Evolutionary conservation across 2,797 vertebrate species (phyloP).

Genomic region (Acanthurus tractus): DNA sequence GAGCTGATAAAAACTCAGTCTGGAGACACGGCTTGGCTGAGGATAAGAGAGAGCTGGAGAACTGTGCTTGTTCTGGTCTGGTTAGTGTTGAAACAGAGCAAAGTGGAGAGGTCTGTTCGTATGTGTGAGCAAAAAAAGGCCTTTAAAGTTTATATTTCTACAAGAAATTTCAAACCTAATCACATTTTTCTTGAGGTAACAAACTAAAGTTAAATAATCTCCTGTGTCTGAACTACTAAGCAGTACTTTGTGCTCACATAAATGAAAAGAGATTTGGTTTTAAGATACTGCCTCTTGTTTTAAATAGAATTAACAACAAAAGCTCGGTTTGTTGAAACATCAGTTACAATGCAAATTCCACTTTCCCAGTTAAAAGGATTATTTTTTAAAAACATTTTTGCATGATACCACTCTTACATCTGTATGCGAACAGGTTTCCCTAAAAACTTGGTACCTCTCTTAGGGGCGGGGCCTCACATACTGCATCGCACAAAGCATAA

Average conservation of each 20-base stretch:
- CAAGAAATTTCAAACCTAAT: slow-evolving; percentile 44
- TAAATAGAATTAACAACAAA: not conserved
- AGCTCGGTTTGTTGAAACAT: slow-evolving; percentile 1
- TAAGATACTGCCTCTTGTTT: slow-evolving; percentile 13
- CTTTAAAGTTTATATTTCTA: slow-evolving; percentile 41
- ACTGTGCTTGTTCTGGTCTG: slow-evolving; percentile 51
- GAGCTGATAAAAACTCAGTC: slow-evolving; percentile 72
- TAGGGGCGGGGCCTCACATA: too few relatives aligned
- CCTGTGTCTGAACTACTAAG: slow-evolving; percentile 22
- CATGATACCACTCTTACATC: not conserved
- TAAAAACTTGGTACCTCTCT: too few relatives aligned
- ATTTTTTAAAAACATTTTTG: not conserved
- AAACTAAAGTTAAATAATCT: slow-evolving; percentile 9
- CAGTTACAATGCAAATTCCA: not conserved
- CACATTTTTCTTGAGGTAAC: slow-evolving; percentile 25
- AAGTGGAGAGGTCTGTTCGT: slow-evolving; percentile 30
- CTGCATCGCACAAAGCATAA: too few relatives aligned
- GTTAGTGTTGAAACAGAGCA: slow-evolving; percentile 35
- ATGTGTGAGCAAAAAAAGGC: not conserved
- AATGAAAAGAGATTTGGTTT: slow-evolving; percentile 2
- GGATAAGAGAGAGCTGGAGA: slow-evolving; percentile 58
- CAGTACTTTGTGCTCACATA: slow-evolving; percentile 8
- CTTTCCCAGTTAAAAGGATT: not conserved
- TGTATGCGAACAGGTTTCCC: not conserved
- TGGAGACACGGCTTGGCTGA: slow-evolving; percentile 64